Evolutionary conservation across 2,113 vertebrate genomes (phyloP), one percentile per base, ranked within the genome.

Genomic region (Platichthys stellatus): DNA sequence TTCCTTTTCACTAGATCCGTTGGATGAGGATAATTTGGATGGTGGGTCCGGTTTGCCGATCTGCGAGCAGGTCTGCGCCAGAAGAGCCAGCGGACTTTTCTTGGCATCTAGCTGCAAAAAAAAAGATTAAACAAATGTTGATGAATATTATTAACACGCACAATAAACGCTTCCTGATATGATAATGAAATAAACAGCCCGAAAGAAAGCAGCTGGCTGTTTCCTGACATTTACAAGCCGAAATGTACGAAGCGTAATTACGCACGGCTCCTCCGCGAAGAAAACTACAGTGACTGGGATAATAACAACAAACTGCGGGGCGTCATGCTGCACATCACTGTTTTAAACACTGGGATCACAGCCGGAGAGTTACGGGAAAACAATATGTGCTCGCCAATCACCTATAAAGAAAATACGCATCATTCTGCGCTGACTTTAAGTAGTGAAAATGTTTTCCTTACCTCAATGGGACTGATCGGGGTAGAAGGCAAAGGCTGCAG

Each of bases 11-110:
- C 93, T 94, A 91, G 95, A 95, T 93, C 95, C 95, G 82, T 95
- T 96, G 63, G 95, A 93, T 21, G 97, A 97, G 57, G 97, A 96
- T 78, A 99, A 94, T 93, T 99, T 98, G 84, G 97, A 98, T 21
- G 98, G 96, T 10, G 98, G 97, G 94, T 99, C 98, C 81, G 98
- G 98, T 88, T 99, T 99, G 62, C 98, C 98, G 93, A 99, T 99
- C 90, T 99, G 98, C 35, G 98, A 99, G 92, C 98, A 99, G 76
- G 98, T 99, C 92, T 99, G 98, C 62, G 98, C 98, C 93, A 99
- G 89, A 87, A 99, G 95, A 71, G 98, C 98, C 93, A 99, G 76
- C 18, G 98, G 98, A 94, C 98, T 99, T 95, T 99, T 99, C 96
- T 99, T 99, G 80, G 98, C 98, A 84, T 99, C 98, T 62, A 99